A percentile compares a stretch with the other conserved stretches of the same genome.
Conservation (phyloP, 2,113 vertebrate genomes). For the Blennius ocellaris region DNA sequence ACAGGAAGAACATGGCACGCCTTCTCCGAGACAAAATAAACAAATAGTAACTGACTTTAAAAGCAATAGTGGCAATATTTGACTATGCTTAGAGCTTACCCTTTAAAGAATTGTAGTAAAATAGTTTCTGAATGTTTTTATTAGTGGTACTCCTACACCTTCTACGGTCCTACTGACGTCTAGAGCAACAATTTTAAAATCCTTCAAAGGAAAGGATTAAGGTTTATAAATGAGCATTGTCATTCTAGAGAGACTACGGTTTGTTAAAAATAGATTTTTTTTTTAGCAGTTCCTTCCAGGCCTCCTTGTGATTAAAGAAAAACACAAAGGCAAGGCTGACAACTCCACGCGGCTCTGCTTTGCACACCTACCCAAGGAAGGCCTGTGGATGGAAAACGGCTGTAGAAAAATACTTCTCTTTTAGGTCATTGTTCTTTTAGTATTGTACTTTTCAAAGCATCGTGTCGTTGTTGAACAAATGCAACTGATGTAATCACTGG, state of each 20-base stretch:
- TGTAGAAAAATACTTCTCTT: constrained; percentile 82
- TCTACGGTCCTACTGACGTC: constrained; percentile 47
- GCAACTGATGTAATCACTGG: constrained; percentile 19
- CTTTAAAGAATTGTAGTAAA: constrained; percentile 74
- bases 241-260: constrained; percentile 61
- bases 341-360: constrained; percentile 42
- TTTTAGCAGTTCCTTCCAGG: constrained; percentile 50
- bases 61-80: constrained; percentile 72
- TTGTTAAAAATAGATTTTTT: constrained; percentile 79
- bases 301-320: constrained; percentile 54
- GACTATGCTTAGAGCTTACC: constrained; percentile 29
- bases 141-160: constrained; percentile 31
- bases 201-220: constrained; percentile 57
- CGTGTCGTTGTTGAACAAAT: constrained; percentile 16
- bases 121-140: constrained; percentile 71
- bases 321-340: constrained; percentile 47
- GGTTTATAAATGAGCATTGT: constrained; percentile 54
- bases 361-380: constrained; percentile 46
- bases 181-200: constrained; percentile 41
- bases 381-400: constrained; percentile 62
- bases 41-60: constrained; percentile 75
- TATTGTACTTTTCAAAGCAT: constrained; percentile 26
- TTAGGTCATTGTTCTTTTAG: constrained; percentile 17
- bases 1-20: constrained; percentile 75
- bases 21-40: constrained; percentile 72